Evolutionary conservation across 2,888 invertebrate genomes (phyloP).

Genomic region (Idaea dimidiata): DNA sequence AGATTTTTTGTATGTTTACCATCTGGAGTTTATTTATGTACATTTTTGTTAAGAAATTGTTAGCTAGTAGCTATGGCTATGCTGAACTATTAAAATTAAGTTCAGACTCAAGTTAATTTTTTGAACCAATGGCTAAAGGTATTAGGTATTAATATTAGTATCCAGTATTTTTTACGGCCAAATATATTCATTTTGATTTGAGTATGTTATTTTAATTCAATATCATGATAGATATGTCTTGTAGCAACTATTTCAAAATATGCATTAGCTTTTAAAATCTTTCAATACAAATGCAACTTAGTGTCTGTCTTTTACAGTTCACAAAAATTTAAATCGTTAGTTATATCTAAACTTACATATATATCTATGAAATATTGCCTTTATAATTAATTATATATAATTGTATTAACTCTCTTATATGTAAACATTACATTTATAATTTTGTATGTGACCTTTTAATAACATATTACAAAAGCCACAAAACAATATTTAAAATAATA

Average conservation of each 20-base stretch:
- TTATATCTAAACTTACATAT: background rate
- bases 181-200: background rate
- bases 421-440: background rate
- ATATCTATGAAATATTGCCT: background rate
- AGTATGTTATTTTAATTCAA: background rate
- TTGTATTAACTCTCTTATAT: background rate
- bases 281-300: slow-evolving; percentile 50
- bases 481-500: slow-evolving; percentile 16
- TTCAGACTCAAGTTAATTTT: too few relatives aligned
- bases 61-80: background rate
- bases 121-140: background rate
- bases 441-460: background rate
- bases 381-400: background rate
- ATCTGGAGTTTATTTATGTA: background rate
- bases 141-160: too few relatives aligned
- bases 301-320: slow-evolving; percentile 49
- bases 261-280: slow-evolving; percentile 22
- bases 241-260: background rate
- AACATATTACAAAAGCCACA: slow-evolving; percentile 4
- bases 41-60: background rate
- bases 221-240: background rate
- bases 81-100: background rate
- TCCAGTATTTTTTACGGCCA: background rate
- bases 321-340: slow-evolving; percentile 17
- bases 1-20: background rate